These are phyloP conservation scores for Myotis pilosus DNA, from an alignment of 2,797 vertebrate genomes.

Conservation along the genomic window DNA sequence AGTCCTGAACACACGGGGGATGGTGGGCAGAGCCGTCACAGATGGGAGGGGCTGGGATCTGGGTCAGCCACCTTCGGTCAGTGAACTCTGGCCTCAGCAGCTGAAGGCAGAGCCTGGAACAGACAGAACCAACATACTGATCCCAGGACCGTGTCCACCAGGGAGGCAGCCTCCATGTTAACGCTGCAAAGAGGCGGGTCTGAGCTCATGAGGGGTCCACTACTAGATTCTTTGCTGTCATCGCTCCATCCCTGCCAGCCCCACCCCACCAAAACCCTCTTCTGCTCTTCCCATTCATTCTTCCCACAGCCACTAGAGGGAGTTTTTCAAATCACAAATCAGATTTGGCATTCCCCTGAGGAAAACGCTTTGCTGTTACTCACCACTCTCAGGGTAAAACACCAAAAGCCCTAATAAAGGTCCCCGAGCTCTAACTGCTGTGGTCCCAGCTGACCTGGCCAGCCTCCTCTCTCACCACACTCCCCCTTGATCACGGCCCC, in stretches of 20 bases:
- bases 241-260: background rate
- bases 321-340: background rate
- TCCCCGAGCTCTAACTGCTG: no score
- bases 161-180: background rate
- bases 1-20: background rate
- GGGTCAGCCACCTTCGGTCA: background rate
- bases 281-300: background rate
- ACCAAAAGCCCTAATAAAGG: background rate
- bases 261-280: background rate
- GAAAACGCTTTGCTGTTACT: background rate
- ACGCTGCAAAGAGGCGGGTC: background rate
- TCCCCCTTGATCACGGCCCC: no score
- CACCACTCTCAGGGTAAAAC: background rate
- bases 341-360: background rate
- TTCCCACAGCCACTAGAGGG: constrained; percentile 7
- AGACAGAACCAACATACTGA: background rate
- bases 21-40: background rate
- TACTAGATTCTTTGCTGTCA: background rate
- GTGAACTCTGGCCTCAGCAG: background rate
- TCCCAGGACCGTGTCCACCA: background rate
- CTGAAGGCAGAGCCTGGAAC: background rate
- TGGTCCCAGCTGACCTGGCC: background rate
- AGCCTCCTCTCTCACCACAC: background rate
- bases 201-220: background rate
- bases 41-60: background rate